phyloP scores from a whole-genome alignment of 2,113 vertebrate species.

The Calyptommatus sinebrachiatus region DNA sequence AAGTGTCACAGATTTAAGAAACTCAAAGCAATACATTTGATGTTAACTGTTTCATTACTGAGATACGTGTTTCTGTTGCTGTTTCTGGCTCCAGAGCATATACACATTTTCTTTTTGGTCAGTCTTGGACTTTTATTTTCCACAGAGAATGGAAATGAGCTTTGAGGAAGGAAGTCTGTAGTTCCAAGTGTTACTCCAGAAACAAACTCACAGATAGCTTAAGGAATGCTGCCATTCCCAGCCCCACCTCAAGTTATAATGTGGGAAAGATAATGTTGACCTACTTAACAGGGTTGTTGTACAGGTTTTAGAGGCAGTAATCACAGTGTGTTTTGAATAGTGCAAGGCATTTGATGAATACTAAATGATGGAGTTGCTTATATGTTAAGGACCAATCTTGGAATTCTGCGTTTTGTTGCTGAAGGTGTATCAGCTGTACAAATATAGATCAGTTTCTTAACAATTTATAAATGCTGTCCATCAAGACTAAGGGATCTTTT shows the following conservation, averaged over 20 bases:
- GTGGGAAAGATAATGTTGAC: background rate
- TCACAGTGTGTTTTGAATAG: background rate
- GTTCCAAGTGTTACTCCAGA: background rate
- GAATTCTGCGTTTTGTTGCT: background rate
- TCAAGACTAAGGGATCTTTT: background rate
- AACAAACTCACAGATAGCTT: background rate
- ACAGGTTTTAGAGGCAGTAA: background rate
- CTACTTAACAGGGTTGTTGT: background rate
- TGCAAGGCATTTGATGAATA: background rate
- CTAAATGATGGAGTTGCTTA: background rate
- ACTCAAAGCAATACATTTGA: slow-evolving; percentile 57
- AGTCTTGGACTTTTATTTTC: background rate
- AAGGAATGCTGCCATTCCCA: background rate
- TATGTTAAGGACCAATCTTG: background rate
- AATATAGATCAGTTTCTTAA: background rate
- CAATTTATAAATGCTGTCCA: background rate
- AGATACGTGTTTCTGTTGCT: slow-evolving; percentile 13
- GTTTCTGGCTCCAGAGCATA: background rate
- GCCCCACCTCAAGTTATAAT: background rate
- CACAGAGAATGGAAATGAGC: background rate
- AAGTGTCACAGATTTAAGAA: slow-evolving; percentile 71
- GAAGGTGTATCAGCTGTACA: background rate
- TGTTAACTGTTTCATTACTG: slow-evolving; percentile 70
- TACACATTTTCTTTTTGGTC: too few relatives aligned
- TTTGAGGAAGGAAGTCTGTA: background rate